A percentile compares a stretch with the other conserved stretches of the same genome.
Conservation (phyloP, 2,797 vertebrate genomes). For the Muscicapa comitata region DNA sequence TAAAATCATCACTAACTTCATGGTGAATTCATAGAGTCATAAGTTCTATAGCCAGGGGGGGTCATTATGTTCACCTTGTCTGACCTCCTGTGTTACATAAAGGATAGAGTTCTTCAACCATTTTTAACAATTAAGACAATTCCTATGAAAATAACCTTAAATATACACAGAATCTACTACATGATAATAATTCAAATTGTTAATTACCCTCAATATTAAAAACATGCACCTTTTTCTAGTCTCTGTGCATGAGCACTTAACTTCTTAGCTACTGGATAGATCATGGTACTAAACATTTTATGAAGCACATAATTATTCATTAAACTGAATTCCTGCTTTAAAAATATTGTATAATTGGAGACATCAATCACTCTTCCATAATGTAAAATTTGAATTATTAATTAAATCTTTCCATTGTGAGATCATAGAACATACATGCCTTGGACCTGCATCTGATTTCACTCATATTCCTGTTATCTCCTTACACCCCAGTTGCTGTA, state of each 20-base stretch:
- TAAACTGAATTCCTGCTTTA: not conserved
- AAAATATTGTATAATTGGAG: not conserved
- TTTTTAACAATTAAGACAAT: not conserved
- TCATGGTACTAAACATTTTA: not conserved
- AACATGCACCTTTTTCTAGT: not conserved
- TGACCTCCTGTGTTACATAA: constrained; percentile 7
- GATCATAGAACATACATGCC: not conserved
- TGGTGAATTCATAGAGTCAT: not conserved
- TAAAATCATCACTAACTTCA: not conserved
- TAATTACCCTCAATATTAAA: not conserved
- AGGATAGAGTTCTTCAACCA: not conserved
- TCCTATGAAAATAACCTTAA: not conserved
- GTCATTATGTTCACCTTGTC: constrained; percentile 1
- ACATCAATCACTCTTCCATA: not conserved
- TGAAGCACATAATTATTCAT: not conserved
- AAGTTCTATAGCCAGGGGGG: not conserved
- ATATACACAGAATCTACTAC: not conserved
- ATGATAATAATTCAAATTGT: not conserved
- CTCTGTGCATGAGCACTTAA: not conserved
- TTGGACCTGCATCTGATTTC: not conserved
- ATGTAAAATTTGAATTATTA: not conserved
- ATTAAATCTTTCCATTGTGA: not conserved
- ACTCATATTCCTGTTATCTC: not conserved
- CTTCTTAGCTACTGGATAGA: not conserved
- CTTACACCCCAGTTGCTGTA: constrained; percentile 3